phyloP scores from a whole-genome alignment of 2,888 invertebrate species.

The Eilema caniola region DNA sequence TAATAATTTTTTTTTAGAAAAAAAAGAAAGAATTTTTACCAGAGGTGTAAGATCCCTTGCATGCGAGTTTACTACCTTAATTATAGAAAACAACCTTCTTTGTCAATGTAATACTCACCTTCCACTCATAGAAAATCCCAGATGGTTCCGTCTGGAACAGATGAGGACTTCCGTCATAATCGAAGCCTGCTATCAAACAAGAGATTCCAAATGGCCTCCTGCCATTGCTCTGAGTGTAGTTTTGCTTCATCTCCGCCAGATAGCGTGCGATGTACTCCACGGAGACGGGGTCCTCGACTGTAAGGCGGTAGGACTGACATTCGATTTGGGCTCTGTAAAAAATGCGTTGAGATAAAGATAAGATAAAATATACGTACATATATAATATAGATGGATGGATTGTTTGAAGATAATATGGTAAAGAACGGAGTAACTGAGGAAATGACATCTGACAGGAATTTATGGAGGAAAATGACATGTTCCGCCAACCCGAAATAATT shows the following conservation, averaged over 20 bases:
- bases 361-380: not conserved
- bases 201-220: slow-evolving; percentile 98
- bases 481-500: no score
- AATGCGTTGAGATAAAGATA: not conserved
- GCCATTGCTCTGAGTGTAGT: slow-evolving; percentile 98
- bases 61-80: no score
- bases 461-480: no score
- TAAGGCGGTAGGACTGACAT: slow-evolving; percentile 98
- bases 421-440: no score
- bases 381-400: no score
- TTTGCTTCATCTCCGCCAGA: slow-evolving; percentile 91
- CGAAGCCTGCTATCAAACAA: slow-evolving; percentile 97
- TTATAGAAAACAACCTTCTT: not conserved
- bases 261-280: slow-evolving; percentile 95
- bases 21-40: no score
- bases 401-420: no score
- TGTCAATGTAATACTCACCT: slow-evolving; percentile 64
- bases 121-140: slow-evolving; percentile 98
- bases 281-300: slow-evolving; percentile 98
- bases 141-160: slow-evolving; percentile 99
- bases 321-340: slow-evolving; percentile 94
- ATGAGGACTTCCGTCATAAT: slow-evolving; percentile 96
- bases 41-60: no score
- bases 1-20: no score
- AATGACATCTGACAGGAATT: no score